Base-by-base conservation (phyloP, 30 jellyfish, hydroid and myxozoan species). In the Aurelia coerulea region DNA sequence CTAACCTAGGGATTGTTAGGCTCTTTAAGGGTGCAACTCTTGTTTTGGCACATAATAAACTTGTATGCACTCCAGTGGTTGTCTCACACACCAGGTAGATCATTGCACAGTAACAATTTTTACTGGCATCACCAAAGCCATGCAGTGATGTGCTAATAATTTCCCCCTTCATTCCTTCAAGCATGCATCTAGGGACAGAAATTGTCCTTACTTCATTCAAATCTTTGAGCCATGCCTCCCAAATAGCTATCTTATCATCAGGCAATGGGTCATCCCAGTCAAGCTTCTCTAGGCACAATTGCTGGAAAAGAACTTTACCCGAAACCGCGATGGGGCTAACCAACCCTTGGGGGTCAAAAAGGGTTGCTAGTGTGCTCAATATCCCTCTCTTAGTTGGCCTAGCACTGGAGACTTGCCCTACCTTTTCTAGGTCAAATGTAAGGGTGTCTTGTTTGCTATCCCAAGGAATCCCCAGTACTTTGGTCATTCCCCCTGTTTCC, bases 121-220 rank as follows among this genome's bases (percentile, higher is more conserved):
- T 72, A 39, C 86, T 69, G 46, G 92, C 92, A 70, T 69, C 92
- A 18, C 79, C 85, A 54, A 83, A 83, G 8, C 92, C 92, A 35
- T 83, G 92, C 64, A 83, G 75, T 12, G 78, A 2, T 83, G 74
- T 73, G 34, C 77, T 83, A 10, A 70, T 17, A 50, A 83, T 41
- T 14, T 74, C 83, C 2, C 88, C 88, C 35, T 85, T 81, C 10
- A 72, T 81, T 46, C 53, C 89, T 46, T n/a, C 75, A n/a, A 56
- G 60, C 29, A 56, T 12, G 35, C 64, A 73, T 52, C 81, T 74
- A 37, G 81, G 88, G 33, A 73, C 81, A 35, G 83, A 60, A 60
- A 59, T 75, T 29, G 42, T 42, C n/a, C 50, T 53, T 13, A 65
- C 77, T 7, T 35, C 83, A 15, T 53, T 51, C 64, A 85, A 63